Percentiles rank a stretch among this genome's conserved stretches.
phyloP scores from a whole-genome alignment of 2,888 invertebrate species.

The Drosophila paramelanica region DNA sequence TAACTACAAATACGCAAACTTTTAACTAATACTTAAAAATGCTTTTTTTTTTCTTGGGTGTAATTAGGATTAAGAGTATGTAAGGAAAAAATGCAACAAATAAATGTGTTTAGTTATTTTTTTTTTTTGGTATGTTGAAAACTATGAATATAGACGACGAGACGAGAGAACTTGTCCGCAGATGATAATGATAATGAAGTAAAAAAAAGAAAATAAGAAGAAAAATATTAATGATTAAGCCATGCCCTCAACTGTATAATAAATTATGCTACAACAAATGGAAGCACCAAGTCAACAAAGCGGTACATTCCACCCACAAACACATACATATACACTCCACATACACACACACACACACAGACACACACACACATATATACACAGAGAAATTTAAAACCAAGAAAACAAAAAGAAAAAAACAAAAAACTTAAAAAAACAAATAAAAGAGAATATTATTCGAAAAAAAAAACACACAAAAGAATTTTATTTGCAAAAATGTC shows the following conservation, averaged over 20 bases:
- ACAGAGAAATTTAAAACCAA: conserved; percentile 62
- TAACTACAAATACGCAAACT: conserved; percentile 33
- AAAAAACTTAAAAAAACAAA: conserved; percentile 71
- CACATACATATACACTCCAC: conserved; percentile 27
- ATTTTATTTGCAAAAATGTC: conserved; percentile 47
- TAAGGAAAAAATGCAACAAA: conserved; percentile 35
- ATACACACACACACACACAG: conserved; percentile 37
- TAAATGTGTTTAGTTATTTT: conserved; percentile 60
- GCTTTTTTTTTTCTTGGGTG: conserved; percentile 58
- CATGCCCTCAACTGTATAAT: conserved; percentile 83
- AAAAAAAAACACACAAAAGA: conserved; percentile 48
- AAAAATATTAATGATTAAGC: conserved; percentile 76
- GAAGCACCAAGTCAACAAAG: conserved; percentile 76
- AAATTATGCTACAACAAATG: conserved; percentile 69
- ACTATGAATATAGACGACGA: conserved; percentile 50
- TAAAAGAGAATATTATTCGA: conserved; percentile 81
- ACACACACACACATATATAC: conserved; percentile 37
- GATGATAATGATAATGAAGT: conserved; percentile 21
- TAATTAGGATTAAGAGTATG: conserved; percentile 31
- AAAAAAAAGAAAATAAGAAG: conserved; percentile 25
- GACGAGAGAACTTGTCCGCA: conserved; percentile 33
- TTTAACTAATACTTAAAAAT: conserved; percentile 55
- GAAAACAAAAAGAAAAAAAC: conserved; percentile 64
- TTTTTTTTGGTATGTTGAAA: conserved; percentile 67
- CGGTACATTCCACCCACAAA: conserved; percentile 72